Base-by-base conservation (phyloP, 1,140 invertebrate genomes). In the Drosophila littoralis region DNA sequence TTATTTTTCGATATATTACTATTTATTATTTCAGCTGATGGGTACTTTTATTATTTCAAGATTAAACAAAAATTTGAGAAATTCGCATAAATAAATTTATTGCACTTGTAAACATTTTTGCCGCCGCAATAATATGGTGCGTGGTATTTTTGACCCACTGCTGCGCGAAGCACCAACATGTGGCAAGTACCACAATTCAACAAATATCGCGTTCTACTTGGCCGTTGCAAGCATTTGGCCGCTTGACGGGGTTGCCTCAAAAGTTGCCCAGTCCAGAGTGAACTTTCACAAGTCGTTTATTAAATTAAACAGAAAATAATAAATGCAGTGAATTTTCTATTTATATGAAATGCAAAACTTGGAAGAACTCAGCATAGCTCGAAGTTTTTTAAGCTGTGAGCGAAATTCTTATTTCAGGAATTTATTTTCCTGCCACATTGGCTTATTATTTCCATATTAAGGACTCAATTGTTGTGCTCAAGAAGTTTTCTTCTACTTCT, bases 51-150 rank as follows among this genome's bases (percentile, higher is more conserved):
- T 66, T 66, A 52, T 58, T 66, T 51, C 35, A 65, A 59, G 64
- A 58, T 58, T 66, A 58, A 59, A 60, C 38, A 52, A 67, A 66
- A 46, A 73, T 66, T 12, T 12, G 38, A 57, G 42, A 58, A 48
- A 75, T 75, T 75, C 71, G 43, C 71, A 74, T 74, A 61, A 74
- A 74, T 57, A 74, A 69, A 54, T 70, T 70, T 54, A 75, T 63
- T 75, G 66, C 72, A 58, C 36, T 58, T n/a, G 88, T 88, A 86
- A 86, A 86, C 83, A 86, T 79, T 83, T 88, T 79, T 88, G 61
- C 57, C 68, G 66, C 71, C 74, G 63, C 59, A 32, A 88, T 77
- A 77, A 67, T 77, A 71, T 63, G 72, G 22, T 59, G 43, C 60
- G 48, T 33, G 58, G 60, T 71, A 28, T 57, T 59, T 70, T 61